phyloP scores from a whole-genome alignment of 2,113 vertebrate genomes.

The Stomatorhinus ivindoensis region DNA sequence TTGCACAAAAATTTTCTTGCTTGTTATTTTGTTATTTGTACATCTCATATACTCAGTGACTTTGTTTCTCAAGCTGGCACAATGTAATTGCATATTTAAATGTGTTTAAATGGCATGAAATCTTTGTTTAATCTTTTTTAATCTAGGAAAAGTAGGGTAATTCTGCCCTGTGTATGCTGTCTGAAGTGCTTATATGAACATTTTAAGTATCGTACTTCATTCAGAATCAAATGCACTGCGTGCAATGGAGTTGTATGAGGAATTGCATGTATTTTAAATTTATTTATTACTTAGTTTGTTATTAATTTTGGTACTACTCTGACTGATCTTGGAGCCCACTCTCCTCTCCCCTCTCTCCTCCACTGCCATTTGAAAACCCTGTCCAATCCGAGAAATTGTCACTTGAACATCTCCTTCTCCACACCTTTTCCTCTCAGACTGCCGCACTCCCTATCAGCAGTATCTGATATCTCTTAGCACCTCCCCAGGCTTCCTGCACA shows the following conservation, averaged over 20 bases:
- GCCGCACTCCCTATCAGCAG: not conserved
- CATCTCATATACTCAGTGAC: not conserved
- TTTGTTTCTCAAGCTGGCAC: not conserved
- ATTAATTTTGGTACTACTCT: not conserved
- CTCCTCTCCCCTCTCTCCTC: not conserved
- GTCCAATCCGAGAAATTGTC: not conserved
- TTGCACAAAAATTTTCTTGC: not conserved
- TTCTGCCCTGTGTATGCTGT: not conserved
- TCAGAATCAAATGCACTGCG: not conserved
- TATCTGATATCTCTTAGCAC: not conserved
- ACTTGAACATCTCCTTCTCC: not conserved
- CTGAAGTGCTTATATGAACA: not conserved
- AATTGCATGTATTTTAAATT: not conserved
- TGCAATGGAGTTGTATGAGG: not conserved
- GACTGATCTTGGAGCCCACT: not conserved
- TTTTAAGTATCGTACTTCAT: not conserved
- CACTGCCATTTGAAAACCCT: not conserved
- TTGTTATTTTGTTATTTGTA: not conserved
- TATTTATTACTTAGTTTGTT: not conserved
- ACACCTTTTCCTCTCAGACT: not conserved
- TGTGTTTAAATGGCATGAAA: not conserved
- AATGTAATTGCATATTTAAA: not conserved
- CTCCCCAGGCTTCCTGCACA: not conserved
- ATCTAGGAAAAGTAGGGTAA: not conserved
- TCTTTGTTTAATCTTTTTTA: not conserved